Evolutionary conservation across 2,113 vertebrate species (phyloP).

Genomic region (Myrmophylax atrothorax): DNA sequence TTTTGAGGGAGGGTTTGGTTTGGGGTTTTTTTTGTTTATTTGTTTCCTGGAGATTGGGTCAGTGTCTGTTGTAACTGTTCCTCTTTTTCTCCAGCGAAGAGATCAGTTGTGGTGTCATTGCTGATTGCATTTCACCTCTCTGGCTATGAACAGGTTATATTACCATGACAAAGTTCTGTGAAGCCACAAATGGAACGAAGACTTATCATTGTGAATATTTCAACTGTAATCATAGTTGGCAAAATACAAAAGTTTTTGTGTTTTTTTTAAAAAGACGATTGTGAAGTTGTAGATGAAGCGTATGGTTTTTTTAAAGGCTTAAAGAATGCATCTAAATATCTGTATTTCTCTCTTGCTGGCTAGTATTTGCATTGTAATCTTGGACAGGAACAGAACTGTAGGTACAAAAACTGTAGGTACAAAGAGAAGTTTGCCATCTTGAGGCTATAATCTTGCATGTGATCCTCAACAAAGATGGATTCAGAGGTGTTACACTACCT

Average conservation of each 20-base stretch:
- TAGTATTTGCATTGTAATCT: background rate
- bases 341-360: background rate
- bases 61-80: background rate
- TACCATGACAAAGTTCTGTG: background rate
- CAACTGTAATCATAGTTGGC: background rate
- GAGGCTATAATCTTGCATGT: background rate
- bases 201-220: background rate
- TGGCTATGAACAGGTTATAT: background rate
- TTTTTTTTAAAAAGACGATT: background rate
- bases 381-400: background rate
- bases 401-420: background rate
- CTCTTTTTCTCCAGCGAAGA: background rate
- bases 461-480: background rate
- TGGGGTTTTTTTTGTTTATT: background rate
- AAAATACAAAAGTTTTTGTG: background rate
- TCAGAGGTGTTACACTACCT: background rate
- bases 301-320: background rate
- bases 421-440: background rate
- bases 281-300: background rate
- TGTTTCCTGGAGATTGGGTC: background rate
- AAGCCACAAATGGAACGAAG: background rate
- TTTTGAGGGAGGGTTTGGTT: background rate
- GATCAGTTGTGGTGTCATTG: background rate
- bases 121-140: background rate
- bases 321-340: background rate